phyloP scores from a whole-genome alignment of 2,888 invertebrate species.

The Drosophila histrio region DNA sequence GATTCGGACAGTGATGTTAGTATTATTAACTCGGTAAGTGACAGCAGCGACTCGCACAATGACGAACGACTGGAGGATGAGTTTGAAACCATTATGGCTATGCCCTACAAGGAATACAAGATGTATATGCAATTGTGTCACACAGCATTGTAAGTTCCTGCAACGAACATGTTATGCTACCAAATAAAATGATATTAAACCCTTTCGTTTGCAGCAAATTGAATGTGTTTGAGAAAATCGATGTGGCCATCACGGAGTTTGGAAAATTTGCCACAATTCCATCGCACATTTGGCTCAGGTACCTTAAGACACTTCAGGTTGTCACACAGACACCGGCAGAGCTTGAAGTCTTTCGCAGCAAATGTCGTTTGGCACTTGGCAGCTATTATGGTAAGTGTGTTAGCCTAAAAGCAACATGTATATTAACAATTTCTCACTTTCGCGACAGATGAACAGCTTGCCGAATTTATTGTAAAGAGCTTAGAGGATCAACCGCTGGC shows the following conservation, averaged over 20 bases:
- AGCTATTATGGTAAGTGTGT: constrained; percentile 46
- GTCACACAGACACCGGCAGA: constrained; percentile 54
- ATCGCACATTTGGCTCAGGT: constrained; percentile 51
- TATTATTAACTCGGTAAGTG: constrained; percentile 18
- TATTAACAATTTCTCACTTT: background rate
- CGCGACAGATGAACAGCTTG: constrained; percentile 37
- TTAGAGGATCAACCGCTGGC: constrained; percentile 23
- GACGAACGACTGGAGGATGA: constrained; percentile 23
- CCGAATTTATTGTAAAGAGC: constrained; percentile 32
- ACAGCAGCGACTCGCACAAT: constrained; percentile 9
- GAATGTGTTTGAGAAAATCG: constrained; percentile 40
- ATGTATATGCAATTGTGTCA: constrained; percentile 37
- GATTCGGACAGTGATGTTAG: constrained; percentile 21
- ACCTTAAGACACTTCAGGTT: constrained; percentile 28
- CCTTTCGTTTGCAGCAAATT: constrained; percentile 32
- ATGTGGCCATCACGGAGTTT: constrained; percentile 27
- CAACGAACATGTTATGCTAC: background rate
- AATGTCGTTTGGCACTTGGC: constrained; percentile 37
- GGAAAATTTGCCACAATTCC: constrained; percentile 30
- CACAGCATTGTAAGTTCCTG: constrained; percentile 43
- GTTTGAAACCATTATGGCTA: constrained; percentile 12
- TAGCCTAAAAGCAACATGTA: background rate
- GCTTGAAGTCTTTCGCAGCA: constrained; percentile 8
- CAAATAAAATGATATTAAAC: no score
- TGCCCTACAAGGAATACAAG: constrained; percentile 22